phyloP scores from a whole-genome alignment of 2,113 vertebrate species.

The Varanus salvator region DNA sequence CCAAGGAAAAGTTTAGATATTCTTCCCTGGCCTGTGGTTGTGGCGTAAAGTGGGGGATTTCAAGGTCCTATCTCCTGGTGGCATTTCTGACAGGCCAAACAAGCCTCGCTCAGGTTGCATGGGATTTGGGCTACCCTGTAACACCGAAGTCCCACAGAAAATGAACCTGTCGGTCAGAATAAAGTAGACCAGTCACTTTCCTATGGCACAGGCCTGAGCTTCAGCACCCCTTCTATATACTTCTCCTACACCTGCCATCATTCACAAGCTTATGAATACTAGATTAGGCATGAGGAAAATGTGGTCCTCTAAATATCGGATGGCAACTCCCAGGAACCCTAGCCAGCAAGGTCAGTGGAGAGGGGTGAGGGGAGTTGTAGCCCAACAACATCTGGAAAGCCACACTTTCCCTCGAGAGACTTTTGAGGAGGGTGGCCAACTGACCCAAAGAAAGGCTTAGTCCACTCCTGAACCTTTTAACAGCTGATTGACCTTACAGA shows the following conservation, averaged over 20 bases:
- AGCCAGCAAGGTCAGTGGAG: too few species aligned
- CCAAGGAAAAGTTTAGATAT: not conserved
- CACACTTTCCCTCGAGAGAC: not conserved
- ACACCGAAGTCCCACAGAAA: not conserved
- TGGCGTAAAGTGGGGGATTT: not conserved
- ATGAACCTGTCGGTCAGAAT: not conserved
- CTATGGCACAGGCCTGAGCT: too few species aligned
- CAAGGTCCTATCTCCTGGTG: too few species aligned
- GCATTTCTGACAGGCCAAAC: not conserved
- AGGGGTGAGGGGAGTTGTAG: too few species aligned
- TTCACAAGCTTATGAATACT: not conserved
- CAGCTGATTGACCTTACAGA: not conserved
- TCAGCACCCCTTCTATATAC: not conserved
- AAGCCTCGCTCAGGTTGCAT: not conserved
- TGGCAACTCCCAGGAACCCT: too few species aligned
- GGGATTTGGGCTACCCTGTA: not conserved
- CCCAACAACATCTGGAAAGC: too few species aligned
- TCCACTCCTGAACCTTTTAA: not conserved
- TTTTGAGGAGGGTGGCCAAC: not conserved
- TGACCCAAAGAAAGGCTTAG: not conserved
- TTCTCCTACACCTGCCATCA: not conserved
- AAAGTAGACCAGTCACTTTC: not conserved
- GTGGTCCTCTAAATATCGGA: too few species aligned
- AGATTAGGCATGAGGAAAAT: too few species aligned
- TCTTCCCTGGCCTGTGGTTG: not conserved